Evolutionary conservation across 1,140 invertebrate species (phyloP).

Genomic region (Eupeodes corollae): DNA sequence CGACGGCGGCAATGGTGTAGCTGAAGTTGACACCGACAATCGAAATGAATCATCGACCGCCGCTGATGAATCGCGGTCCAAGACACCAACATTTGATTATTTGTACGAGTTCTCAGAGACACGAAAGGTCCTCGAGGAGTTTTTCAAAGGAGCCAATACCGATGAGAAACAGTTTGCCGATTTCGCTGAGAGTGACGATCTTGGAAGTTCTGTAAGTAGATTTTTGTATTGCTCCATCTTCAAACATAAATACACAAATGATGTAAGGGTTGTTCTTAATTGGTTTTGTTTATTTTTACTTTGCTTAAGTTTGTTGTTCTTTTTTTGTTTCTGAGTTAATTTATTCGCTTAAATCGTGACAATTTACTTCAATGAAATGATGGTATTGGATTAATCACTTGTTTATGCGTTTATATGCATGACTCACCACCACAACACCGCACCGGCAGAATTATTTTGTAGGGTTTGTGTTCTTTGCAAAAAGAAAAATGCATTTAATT

Average conservation of each 20-base stretch:
- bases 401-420: no score
- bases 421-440: no score
- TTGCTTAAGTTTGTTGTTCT: no score
- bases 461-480: no score
- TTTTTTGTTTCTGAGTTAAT: no score
- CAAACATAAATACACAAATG: neutral
- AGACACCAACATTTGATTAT: conserved; percentile 63
- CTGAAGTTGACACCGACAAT: neutral
- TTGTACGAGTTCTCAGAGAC: conserved; percentile 85
- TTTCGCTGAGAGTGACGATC: conserved; percentile 31
- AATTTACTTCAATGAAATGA: no score
- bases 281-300: neutral
- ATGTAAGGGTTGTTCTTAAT: neutral
- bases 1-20: neutral
- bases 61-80: conserved; percentile 33
- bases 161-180: conserved; percentile 43
- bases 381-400: no score
- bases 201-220: conserved; percentile 20
- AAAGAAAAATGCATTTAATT: no score
- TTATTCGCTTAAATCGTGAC: no score
- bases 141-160: conserved; percentile 66
- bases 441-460: no score
- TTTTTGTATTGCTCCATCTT: conserved; percentile 6
- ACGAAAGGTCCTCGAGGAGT: conserved; percentile 79
- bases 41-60: conserved; percentile 10